Conservation (phyloP, 1,140 invertebrate species). For the Drosophila prosaltans region DNA sequence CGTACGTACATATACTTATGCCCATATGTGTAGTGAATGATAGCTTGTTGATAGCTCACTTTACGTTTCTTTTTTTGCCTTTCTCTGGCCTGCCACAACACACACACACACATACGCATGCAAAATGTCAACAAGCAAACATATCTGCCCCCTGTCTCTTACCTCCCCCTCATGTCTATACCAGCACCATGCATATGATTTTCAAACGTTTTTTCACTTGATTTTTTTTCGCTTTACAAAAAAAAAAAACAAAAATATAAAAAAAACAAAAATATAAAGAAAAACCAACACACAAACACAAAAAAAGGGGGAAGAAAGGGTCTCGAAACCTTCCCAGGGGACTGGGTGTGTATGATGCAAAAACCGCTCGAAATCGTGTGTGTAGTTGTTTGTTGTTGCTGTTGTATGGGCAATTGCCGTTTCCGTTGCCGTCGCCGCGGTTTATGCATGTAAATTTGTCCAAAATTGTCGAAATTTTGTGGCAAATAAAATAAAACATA, state of each 20-base stretch:
- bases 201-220: conserved; percentile 58
- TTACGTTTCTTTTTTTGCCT: conserved; percentile 22
- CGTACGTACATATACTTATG: conserved; percentile 39
- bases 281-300: conserved; percentile 3
- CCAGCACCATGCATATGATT: conserved; percentile 64
- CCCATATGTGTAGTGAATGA: conserved; percentile 74
- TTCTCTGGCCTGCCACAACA: conserved; percentile 5
- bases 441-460: conserved; percentile 80
- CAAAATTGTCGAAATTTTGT: conserved; percentile 80
- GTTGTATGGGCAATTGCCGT: conserved; percentile 68
- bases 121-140: conserved; percentile 68
- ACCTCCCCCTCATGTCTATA: neutral
- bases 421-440: conserved; percentile 61
- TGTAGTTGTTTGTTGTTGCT: conserved; percentile 66
- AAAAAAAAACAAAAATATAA: neutral
- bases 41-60: conserved; percentile 79
- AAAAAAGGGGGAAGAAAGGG: conserved; percentile 66
- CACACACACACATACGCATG: neutral
- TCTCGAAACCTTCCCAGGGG: conserved; percentile 42
- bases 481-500: conserved; percentile 67
- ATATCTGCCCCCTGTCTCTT: conserved; percentile 7
- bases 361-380: conserved; percentile 59
- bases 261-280: conserved; percentile 19
- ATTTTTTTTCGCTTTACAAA: conserved; percentile 38
- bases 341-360: conserved; percentile 14